Conservation (phyloP, 2,888 invertebrate species). For the Portevinia maculata region DNA sequence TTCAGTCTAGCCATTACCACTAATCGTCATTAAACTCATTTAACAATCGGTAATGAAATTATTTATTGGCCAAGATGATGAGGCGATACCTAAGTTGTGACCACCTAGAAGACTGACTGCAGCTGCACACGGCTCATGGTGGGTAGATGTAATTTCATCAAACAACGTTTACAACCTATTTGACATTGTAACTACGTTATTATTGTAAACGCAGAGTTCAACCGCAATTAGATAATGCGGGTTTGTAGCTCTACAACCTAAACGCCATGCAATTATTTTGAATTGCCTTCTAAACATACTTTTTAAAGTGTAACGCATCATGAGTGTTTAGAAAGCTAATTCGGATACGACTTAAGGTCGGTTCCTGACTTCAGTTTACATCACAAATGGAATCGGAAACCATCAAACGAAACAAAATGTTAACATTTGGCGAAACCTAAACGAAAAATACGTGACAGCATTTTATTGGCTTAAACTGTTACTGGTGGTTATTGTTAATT, state of each 20-base stretch:
- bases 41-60: slow-evolving; percentile 63
- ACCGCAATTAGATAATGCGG: slow-evolving; percentile 9
- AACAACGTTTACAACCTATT: slow-evolving; percentile 17
- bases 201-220: slow-evolving; percentile 16
- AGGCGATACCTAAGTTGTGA: slow-evolving; percentile 11
- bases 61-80: slow-evolving; percentile 37
- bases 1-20: slow-evolving; percentile 47
- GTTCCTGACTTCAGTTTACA: slow-evolving; percentile 22
- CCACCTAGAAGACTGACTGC: slow-evolving; percentile 22
- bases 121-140: not conserved
- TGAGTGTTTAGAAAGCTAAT: not conserved
- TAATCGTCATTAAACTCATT: slow-evolving; percentile 61
- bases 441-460: slow-evolving; percentile 32
- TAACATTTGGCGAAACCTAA: slow-evolving; percentile 22
- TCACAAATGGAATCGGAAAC: slow-evolving; percentile 26
- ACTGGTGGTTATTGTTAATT: not conserved
- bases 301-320: not conserved
- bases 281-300: slow-evolving; percentile 6
- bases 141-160: slow-evolving; percentile 32
- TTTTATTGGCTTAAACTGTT: slow-evolving; percentile 12
- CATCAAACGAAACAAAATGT: not conserved
- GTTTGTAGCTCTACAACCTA: slow-evolving; percentile 3
- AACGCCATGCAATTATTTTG: slow-evolving; percentile 10
- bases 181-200: slow-evolving; percentile 27
- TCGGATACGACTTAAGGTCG: slow-evolving; percentile 26